Conservation (phyloP, 2,888 invertebrate species). For the Seira sanloemensis region DNA sequence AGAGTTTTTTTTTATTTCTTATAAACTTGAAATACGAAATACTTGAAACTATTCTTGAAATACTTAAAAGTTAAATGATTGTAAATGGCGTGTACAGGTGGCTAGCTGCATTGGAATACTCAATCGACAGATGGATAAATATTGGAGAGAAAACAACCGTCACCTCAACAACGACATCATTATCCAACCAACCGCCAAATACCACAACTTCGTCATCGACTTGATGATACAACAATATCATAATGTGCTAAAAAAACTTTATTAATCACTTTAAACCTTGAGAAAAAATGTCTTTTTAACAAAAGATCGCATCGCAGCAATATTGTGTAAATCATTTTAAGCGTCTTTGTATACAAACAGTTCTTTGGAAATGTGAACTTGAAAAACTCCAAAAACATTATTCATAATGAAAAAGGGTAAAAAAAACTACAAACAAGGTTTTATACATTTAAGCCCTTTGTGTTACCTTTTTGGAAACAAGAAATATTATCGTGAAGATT, state of each 20-base stretch:
- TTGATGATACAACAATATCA: slow-evolving; percentile 11
- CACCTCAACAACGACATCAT: slow-evolving; percentile 1
- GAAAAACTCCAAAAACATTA: neutral
- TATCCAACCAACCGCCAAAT: slow-evolving; percentile 4
- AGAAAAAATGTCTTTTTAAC: neutral
- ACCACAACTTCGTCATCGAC: neutral
- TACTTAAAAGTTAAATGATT: no score
- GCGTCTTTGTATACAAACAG: neutral
- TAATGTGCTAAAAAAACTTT: slow-evolving; percentile 3
- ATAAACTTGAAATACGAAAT: no score
- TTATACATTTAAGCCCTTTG: slow-evolving; percentile 8
- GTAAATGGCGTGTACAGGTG: slow-evolving; percentile 82
- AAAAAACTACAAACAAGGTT: slow-evolving; percentile 11
- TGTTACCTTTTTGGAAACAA: neutral
- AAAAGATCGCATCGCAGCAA: slow-evolving; percentile 15
- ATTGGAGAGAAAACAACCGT: slow-evolving; percentile 48
- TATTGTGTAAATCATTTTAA: slow-evolving; percentile 16
- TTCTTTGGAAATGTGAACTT: slow-evolving; percentile 11
- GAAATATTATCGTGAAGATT: neutral
- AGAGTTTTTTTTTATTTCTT: neutral
- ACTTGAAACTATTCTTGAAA: no score
- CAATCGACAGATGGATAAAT: slow-evolving; percentile 89
- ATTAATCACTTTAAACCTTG: slow-evolving; percentile 1
- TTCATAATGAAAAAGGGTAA: neutral
- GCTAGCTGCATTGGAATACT: slow-evolving; percentile 95